Base-by-base conservation (phyloP, 2,888 invertebrate species). In the Marronus borbonicus region DNA sequence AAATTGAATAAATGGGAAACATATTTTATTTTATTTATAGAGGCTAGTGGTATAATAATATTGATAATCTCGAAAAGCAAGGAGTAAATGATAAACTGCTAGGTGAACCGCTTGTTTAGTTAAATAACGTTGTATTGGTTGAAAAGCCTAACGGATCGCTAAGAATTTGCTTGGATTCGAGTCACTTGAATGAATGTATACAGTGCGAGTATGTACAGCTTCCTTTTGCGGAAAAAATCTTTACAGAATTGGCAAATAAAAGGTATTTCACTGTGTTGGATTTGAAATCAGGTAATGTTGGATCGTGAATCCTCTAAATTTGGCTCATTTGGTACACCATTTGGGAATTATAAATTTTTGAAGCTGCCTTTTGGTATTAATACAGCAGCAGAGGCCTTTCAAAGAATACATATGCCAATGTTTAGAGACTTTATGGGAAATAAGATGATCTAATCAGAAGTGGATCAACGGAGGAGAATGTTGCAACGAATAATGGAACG, bases 341-440 rank as follows among this genome's bases (percentile, higher is more conserved):
- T 64, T 64, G 62, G 62, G 1, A 28, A 28, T 36, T 36, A 36
- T 36, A 62, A 62, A 62, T 62, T 62, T 12, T 12, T 62, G 12
- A 62, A 7, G 2, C 24, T 64, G 10, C 62, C 28, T 64, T 12
- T 17, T 52, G 14, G 17, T 10, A 31, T 12, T 12, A 24, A 62
- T 10, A 62, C 24, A 24, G 62, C 62, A 1, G 24, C 62, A 2
- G 31, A 24, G 1, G 31, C 1, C 7, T 24, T 62, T 24, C 24
- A 62, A 31, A 31, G 31, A 64, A 14, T 64, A n/a, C 36, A n/a
- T 64, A 36, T 36, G 36, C 31, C n/a, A 36, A 64, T 36, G 14
- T 64, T 64, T 64, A 36, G n/a, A n/a, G 64, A 36, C 4, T 36
- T 64, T 12, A 4, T 36, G 31, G n/a, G 36, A 3, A 36, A n/a